Percentiles rank a stretch among this genome's conserved stretches.
These are phyloP conservation scores for Lordiphosa fenestrarum DNA, from an alignment of 2,888 invertebrate genomes.

Conservation along the genomic window DNA sequence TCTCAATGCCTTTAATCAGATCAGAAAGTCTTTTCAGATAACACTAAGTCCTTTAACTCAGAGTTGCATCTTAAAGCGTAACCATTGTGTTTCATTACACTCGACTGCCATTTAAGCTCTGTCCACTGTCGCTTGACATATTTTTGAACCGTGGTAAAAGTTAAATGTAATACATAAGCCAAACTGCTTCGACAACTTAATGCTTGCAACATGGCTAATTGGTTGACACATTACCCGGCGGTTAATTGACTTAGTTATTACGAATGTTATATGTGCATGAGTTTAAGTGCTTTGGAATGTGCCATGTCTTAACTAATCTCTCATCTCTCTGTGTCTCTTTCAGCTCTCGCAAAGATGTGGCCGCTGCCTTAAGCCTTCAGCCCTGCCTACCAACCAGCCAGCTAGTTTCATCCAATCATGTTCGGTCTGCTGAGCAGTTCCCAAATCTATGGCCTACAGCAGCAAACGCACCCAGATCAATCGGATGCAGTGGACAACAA, in stretches of 20 bases:
- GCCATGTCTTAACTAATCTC: conserved; percentile 17
- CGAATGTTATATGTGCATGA: conserved; percentile 7
- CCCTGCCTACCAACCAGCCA: conserved; percentile 12
- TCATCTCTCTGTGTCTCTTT: conserved; percentile 13
- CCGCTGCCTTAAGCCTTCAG: conserved; percentile 25
- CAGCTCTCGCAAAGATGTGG: conserved; percentile 39
- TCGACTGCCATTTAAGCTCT: too few species aligned
- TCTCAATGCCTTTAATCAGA: too few species aligned
- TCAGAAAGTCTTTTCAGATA: too few species aligned
- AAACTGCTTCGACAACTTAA: conserved; percentile 37
- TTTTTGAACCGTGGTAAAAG: conserved; percentile 18
- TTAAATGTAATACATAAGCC: conserved; percentile 30
- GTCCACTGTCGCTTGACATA: background rate
- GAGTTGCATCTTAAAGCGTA: too few species aligned
- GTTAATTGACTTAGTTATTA: conserved; percentile 38
- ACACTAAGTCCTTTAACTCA: too few species aligned
- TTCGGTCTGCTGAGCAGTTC: conserved; percentile 77
- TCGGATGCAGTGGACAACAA: conserved; percentile 13
- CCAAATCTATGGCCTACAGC: conserved; percentile 76
- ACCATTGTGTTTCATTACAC: background rate
- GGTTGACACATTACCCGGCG: conserved; percentile 34
- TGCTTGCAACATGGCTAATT: conserved; percentile 39
- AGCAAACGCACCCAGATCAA: conserved; percentile 3
- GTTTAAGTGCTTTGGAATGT: conserved; percentile 8
- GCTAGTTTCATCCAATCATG: conserved; percentile 56